Percentiles rank a stretch among this genome's conserved stretches.
Evolutionary conservation across 1,140 invertebrate genomes (phyloP).

Genomic region (Eurytemora carolleeae): DNA sequence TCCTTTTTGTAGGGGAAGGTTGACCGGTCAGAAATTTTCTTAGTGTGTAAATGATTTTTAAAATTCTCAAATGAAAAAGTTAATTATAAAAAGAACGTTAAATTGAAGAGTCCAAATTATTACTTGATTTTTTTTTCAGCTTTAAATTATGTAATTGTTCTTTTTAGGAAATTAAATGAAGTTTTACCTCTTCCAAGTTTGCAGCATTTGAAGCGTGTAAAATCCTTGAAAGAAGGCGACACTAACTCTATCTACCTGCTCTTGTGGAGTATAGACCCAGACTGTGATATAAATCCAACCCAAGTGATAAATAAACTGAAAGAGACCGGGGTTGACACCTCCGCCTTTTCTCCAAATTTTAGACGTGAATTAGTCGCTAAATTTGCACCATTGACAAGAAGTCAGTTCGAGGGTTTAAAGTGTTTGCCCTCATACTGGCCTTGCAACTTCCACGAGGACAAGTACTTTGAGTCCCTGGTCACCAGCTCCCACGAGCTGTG

Average conservation of each 20-base stretch:
- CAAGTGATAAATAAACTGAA: neutral
- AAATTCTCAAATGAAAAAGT: too few relatives aligned
- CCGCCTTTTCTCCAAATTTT: neutral
- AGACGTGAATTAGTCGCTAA: neutral
- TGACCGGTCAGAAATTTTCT: too few relatives aligned
- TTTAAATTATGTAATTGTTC: neutral
- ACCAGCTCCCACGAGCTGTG: neutral
- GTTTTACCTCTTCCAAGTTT: neutral
- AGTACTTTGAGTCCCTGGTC: neutral
- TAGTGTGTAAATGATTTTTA: too few relatives aligned
- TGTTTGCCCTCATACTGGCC: neutral
- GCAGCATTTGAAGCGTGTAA: neutral
- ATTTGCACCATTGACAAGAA: neutral
- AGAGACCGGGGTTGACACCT: neutral
- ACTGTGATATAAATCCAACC: too few relatives aligned
- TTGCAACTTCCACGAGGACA: neutral
- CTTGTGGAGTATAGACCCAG: too few relatives aligned
- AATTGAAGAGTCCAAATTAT: too few relatives aligned
- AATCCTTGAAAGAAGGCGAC: neutral
- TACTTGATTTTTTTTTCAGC: neutral
- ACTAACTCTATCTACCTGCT: too few relatives aligned
- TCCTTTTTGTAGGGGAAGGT: too few relatives aligned
- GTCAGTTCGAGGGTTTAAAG: neutral
- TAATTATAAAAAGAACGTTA: too few relatives aligned
- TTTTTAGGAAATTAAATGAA: neutral